These are phyloP conservation scores for Aphaenogaster ashmeadi DNA, from an alignment of 1,140 invertebrate genomes.

Conservation along the genomic window DNA sequence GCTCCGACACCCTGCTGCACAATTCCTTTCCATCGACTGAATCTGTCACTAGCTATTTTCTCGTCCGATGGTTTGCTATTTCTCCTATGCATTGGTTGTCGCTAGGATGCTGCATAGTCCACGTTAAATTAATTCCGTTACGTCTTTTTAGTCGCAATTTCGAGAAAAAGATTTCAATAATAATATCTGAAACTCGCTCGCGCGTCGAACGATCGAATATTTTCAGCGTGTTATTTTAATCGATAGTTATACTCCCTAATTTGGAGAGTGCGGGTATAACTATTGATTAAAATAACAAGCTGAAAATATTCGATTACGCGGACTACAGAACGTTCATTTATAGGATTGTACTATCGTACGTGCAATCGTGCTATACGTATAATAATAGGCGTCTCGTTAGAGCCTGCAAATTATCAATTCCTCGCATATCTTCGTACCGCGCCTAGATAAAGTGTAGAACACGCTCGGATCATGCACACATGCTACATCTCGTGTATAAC, in stretches of 20 bases:
- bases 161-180: slow-evolving; percentile 5
- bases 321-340: slow-evolving; percentile 35
- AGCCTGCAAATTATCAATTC: slow-evolving; percentile 55
- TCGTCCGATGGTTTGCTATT: slow-evolving; percentile 34
- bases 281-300: slow-evolving; percentile 31
- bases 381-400: slow-evolving; percentile 59
- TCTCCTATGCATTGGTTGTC: slow-evolving; percentile 31
- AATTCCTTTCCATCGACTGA: slow-evolving; percentile 53
- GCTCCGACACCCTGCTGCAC: slow-evolving; percentile 42
- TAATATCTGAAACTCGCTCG: background rate
- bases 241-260: too few relatives aligned
- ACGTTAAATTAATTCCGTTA: slow-evolving; percentile 48
- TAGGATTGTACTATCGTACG: slow-evolving; percentile 13
- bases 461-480: background rate
- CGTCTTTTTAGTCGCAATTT: slow-evolving; percentile 16
- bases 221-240: too few relatives aligned
- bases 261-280: background rate
- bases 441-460: slow-evolving; percentile 26
- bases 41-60: slow-evolving; percentile 66
- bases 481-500: slow-evolving; percentile 28
- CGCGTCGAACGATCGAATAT: background rate
- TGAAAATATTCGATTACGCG: slow-evolving; percentile 39
- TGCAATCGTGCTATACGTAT: slow-evolving; percentile 11
- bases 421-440: slow-evolving; percentile 34
- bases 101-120: background rate